These are phyloP conservation scores for Trochalopteron elliotii DNA, from an alignment of 2,113 vertebrate species.

Conservation along the genomic window DNA sequence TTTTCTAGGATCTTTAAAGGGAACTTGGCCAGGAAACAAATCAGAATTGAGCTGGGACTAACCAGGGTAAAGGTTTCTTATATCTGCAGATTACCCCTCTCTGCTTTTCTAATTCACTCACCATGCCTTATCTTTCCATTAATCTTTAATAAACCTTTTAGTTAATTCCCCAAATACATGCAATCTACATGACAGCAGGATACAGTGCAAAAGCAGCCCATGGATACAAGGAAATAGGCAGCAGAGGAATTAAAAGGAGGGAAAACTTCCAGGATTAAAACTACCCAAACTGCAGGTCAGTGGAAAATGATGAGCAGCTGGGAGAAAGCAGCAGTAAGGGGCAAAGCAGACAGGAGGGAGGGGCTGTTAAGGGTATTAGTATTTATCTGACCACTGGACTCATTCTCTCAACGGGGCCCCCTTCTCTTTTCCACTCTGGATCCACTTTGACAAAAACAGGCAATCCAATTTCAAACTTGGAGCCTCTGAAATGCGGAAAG, in stretches of 20 bases:
- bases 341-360: not conserved
- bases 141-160: slow-evolving; percentile 66
- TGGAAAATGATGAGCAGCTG: not conserved
- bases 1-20: not conserved
- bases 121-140: slow-evolving; percentile 63
- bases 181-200: slow-evolving; percentile 64
- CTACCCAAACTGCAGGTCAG: not conserved
- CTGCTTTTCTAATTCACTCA: slow-evolving; percentile 62
- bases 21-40: slow-evolving; percentile 4
- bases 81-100: slow-evolving; percentile 62
- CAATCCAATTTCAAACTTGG: not conserved
- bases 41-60: slow-evolving; percentile 28
- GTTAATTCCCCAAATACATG: slow-evolving; percentile 57
- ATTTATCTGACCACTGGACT: not conserved
- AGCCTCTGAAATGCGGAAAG: slow-evolving; percentile 32
- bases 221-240: not conserved
- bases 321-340: not conserved
- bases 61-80: slow-evolving; percentile 43
- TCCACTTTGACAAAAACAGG: slow-evolving; percentile 24
- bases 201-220: slow-evolving; percentile 14
- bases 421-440: not conserved
- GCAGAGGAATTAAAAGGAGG: slow-evolving; percentile 40
- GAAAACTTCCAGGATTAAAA: slow-evolving; percentile 43
- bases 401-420: not conserved
- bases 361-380: not conserved